These are phyloP conservation scores for Mermis nigrescens DNA, from an alignment of 2,888 invertebrate genomes.

Conservation along the genomic window DNA sequence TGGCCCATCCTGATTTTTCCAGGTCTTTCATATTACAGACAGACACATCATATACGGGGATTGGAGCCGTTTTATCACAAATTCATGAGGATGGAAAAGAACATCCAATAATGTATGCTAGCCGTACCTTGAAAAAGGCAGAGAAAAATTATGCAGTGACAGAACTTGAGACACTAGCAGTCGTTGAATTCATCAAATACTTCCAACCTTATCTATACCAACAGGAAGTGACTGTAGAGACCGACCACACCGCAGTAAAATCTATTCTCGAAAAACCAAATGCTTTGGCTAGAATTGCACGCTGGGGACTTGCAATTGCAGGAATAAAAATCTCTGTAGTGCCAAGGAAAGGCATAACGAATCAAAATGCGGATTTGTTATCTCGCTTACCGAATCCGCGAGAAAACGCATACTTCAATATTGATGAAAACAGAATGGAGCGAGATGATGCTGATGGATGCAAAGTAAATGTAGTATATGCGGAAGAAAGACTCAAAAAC, in stretches of 20 bases:
- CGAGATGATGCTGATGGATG: too few species aligned
- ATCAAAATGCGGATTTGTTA: too few species aligned
- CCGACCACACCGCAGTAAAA: not conserved
- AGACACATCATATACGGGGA: not conserved
- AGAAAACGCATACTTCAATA: too few species aligned
- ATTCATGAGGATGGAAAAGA: not conserved
- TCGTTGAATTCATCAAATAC: not conserved
- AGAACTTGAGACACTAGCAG: slow-evolving; percentile 3
- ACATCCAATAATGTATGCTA: not conserved
- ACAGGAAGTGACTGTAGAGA: not conserved
- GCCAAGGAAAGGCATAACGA: too few species aligned
- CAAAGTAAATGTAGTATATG: too few species aligned
- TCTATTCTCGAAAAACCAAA: not conserved
- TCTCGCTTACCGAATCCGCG: too few species aligned
- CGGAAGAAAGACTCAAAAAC: too few species aligned
- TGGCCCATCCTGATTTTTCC: slow-evolving; percentile 5
- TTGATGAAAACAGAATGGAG: too few species aligned
- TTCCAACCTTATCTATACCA: not conserved
- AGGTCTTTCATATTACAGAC: slow-evolving; percentile 3
- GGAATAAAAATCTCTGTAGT: too few species aligned
- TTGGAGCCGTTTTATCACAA: slow-evolving; percentile 7
- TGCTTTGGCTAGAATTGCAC: not conserved
- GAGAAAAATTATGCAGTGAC: not conserved
- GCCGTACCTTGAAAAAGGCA: not conserved
- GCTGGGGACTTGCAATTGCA: not conserved